Conservation (phyloP, 2,797 vertebrate genomes). For the Pangasius djambal region DNA sequence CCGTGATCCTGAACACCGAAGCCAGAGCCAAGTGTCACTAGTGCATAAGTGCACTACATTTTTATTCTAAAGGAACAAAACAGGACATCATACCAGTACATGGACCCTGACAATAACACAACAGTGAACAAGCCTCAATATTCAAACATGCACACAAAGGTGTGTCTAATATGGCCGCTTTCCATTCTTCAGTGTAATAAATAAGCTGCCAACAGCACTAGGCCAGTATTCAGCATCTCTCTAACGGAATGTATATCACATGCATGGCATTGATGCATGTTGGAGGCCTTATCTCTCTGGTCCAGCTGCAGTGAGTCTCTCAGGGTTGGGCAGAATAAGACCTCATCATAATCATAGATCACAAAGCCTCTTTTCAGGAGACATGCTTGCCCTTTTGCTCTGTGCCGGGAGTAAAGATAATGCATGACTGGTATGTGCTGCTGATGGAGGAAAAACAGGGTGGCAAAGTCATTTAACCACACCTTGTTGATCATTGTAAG, state of each 20-base stretch:
- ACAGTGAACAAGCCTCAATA: conserved; percentile 39
- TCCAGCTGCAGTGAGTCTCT: conserved; percentile 70
- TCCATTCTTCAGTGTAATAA: conserved; percentile 62
- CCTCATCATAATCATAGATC: conserved; percentile 70
- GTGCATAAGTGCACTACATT: conserved; percentile 29
- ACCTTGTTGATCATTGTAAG: conserved; percentile 55
- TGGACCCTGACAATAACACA: conserved; percentile 56
- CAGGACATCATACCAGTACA: conserved; percentile 46
- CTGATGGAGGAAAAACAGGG: conserved; percentile 58
- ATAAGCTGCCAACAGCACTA: conserved; percentile 55
- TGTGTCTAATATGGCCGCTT: conserved; percentile 55
- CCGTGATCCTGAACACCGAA: neutral
- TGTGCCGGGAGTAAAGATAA: conserved; percentile 55
- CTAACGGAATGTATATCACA: conserved; percentile 59
- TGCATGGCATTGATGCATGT: conserved; percentile 71
- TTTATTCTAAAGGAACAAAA: conserved; percentile 44
- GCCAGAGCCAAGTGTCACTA: conserved; percentile 35
- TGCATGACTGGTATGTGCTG: conserved; percentile 48
- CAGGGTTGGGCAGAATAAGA: conserved; percentile 62
- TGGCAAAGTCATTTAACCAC: conserved; percentile 44
- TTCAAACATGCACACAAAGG: conserved; percentile 55
- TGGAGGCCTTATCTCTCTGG: conserved; percentile 74
- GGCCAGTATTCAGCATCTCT: conserved; percentile 44
- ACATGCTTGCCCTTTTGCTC: conserved; percentile 55
- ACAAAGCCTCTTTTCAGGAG: conserved; percentile 64